These are phyloP conservation scores for Gymnocheta viridis DNA, from an alignment of 2,888 invertebrate genomes.

Conservation along the genomic window DNA sequence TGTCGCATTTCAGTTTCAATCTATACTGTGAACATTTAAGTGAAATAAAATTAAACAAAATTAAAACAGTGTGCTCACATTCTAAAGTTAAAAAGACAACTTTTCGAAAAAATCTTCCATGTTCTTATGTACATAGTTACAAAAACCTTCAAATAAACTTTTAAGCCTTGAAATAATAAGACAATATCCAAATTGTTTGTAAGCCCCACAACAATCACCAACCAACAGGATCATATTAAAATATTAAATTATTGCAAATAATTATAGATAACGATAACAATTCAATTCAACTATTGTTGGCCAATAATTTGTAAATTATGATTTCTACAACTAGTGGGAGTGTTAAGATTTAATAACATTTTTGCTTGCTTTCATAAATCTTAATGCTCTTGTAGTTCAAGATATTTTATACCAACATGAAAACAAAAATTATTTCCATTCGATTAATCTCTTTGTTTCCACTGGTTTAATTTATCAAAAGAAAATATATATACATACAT, in stretches of 20 bases:
- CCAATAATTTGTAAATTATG: constrained; percentile 27
- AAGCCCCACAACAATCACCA: not conserved
- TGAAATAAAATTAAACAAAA: constrained; percentile 64
- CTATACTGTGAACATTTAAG: constrained; percentile 69
- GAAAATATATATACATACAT: too few relatives aligned
- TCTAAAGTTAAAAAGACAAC: not conserved
- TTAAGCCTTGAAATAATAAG: not conserved
- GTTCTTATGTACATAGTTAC: not conserved
- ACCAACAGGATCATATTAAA: not conserved
- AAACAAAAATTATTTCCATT: constrained; percentile 10
- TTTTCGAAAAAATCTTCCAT: not conserved
- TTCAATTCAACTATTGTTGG: constrained; percentile 1
- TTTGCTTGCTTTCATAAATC: constrained; percentile 10
- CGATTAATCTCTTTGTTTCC: constrained; percentile 55
- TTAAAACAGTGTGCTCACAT: constrained; percentile 6
- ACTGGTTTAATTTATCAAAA: constrained; percentile 35
- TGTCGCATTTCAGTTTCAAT: constrained; percentile 55
- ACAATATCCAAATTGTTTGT: not conserved
- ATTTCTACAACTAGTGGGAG: constrained; percentile 47
- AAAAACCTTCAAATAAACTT: not conserved
- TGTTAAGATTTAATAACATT: constrained; percentile 17
- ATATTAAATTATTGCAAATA: not conserved
- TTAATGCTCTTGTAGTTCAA: constrained; percentile 1
- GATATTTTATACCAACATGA: not conserved
- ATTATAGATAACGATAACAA: constrained; percentile 6